Evolutionary conservation across 2,797 vertebrate genomes (phyloP).

Genomic region (Poecile montanus): DNA sequence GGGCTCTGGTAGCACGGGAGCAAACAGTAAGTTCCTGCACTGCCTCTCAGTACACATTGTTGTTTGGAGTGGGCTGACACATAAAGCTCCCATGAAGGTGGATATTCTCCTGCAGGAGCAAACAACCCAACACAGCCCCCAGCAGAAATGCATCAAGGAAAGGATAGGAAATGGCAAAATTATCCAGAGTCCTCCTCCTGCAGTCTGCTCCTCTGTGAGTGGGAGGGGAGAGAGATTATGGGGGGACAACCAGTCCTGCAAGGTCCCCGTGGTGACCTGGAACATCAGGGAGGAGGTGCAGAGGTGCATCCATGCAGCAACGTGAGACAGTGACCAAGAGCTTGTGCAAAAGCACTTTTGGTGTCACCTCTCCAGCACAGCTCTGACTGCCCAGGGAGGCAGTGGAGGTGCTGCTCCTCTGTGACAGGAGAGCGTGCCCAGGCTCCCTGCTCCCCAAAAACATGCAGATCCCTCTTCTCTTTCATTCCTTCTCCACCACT

Average conservation of each 20-base stretch:
- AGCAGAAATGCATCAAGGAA: background rate
- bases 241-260: accelerated
- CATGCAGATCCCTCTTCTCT: background rate
- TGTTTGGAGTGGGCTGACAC: background rate
- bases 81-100: background rate
- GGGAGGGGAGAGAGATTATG: background rate
- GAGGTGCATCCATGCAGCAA: background rate
- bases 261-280: accelerated
- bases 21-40: background rate
- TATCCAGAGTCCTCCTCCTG: background rate
- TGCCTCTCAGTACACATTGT: accelerated
- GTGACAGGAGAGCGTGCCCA: accelerated
- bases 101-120: background rate
- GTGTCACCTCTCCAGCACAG: accelerated
- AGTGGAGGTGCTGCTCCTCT: background rate
- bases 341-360: background rate
- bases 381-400: accelerated
- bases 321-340: accelerated
- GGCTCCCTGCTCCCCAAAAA: background rate
- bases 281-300: background rate
- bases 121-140: accelerated
- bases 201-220: background rate
- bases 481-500: background rate
- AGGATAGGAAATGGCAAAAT: background rate
- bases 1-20: background rate